A percentile compares a stretch with the other conserved stretches of the same genome.
These are phyloP conservation scores for Anoplopoma fimbria DNA, from an alignment of 2,113 vertebrate species.

Conservation along the genomic window DNA sequence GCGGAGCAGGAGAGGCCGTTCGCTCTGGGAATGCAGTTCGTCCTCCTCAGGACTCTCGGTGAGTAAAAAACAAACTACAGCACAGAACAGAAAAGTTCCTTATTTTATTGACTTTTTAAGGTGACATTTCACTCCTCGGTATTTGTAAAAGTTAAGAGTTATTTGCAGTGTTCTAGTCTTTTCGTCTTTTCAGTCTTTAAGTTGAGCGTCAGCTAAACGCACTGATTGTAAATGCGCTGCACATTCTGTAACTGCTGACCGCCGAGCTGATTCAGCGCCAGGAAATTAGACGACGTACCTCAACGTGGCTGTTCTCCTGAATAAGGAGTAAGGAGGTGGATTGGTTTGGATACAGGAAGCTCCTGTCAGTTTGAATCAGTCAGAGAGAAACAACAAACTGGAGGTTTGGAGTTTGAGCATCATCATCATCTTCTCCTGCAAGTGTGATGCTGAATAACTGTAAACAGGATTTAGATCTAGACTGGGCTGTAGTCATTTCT, in stretches of 20 bases:
- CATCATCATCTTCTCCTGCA: too few species aligned
- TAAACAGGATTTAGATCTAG: not conserved
- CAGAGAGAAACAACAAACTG: too few species aligned
- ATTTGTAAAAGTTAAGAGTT: not conserved
- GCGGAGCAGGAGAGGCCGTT: slow-evolving; percentile 96
- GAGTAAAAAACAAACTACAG: slow-evolving; percentile 66
- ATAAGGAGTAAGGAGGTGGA: not conserved
- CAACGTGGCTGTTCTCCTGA: not conserved
- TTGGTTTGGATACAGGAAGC: not conserved
- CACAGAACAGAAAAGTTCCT: too few species aligned
- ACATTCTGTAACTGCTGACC: slow-evolving; percentile 1
- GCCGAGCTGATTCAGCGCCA: not conserved
- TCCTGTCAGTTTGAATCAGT: slow-evolving; percentile 14
- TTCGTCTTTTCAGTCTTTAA: too few species aligned
- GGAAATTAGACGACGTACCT: not conserved
- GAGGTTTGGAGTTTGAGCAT: too few species aligned
- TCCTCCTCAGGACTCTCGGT: slow-evolving; percentile 97
- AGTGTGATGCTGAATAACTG: not conserved
- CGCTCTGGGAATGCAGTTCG: slow-evolving; percentile 99
- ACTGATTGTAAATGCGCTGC: not conserved
- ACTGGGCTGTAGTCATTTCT: not conserved
- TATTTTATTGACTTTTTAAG: not conserved
- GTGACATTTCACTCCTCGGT: not conserved
- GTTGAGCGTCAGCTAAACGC: not conserved
- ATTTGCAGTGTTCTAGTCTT: not conserved